Percentiles rank a stretch among this genome's conserved stretches.
Conservation (phyloP, 1,140 invertebrate genomes). For the Phenacoccus solenopsis region DNA sequence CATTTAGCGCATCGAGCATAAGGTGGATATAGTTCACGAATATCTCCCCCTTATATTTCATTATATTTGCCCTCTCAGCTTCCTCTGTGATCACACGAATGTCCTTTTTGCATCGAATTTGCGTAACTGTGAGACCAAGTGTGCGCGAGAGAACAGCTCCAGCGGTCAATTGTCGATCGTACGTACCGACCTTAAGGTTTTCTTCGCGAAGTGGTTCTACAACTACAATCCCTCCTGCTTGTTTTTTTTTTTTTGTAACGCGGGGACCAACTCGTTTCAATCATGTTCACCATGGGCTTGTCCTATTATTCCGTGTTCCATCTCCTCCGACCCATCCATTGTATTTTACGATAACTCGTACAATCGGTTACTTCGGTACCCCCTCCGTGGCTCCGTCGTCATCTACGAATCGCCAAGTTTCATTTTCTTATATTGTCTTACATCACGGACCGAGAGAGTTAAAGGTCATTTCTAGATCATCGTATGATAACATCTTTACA, state of each 20-base stretch:
- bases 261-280: not conserved
- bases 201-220: not conserved
- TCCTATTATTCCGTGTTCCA: not conserved
- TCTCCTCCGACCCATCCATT: constrained; percentile 5
- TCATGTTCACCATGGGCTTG: constrained; percentile 11
- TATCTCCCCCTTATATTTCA: too few species aligned
- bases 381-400: not conserved
- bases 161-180: not conserved
- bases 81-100: too few species aligned
- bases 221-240: not conserved
- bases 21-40: too few species aligned
- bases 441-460: constrained; percentile 8
- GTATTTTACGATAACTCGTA: constrained; percentile 14
- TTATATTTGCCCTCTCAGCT: too few species aligned
- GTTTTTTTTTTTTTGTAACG: not conserved
- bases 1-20: not conserved
- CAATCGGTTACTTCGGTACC: not conserved
- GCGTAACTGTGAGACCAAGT: too few species aligned
- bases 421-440: constrained; percentile 5
- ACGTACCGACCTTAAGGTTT: too few species aligned
- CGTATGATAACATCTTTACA: not conserved
- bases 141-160: too few species aligned
- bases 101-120: not conserved
- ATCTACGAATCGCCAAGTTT: not conserved
- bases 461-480: constrained; percentile 13